Base-by-base conservation (phyloP, 2,888 invertebrate species). In the Lydus trimaculatus region DNA sequence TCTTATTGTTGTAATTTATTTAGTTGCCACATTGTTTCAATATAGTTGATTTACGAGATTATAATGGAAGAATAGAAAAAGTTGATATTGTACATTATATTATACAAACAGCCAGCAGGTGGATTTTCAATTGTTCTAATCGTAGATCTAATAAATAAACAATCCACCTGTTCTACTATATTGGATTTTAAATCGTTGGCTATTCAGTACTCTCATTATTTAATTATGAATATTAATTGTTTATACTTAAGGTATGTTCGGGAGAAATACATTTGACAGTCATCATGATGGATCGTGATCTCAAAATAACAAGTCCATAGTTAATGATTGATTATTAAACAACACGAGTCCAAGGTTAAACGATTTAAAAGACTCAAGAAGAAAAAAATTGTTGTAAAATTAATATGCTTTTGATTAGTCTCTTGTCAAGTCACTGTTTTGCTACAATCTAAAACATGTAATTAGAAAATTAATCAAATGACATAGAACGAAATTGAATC, bases 271-370 rank as follows among this genome's bases (percentile, higher is more conserved):
- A 52, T 23, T 52, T 25, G 52, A 52, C 52, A 65, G 69, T 63
- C 69, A 69, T 65, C 61, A 36, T 65, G 65, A 65, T 65, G 58
- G 65, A 65, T 69, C 63, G 63, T 69, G 69, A 68, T 65, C 61
- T 25, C 20, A 31, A 61, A 68, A 62, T 68, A 69, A 65, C 65
- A 58, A 69, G 63, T 69, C 63, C 63, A 69, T 65, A 65, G 23
- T 33, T 69, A 68, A 68, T 69, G 69, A 69, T 69, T 69, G 60
- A 69, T 69, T 69, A 65, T 65, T 58, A 39, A 62, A 69, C 59
- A 48, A 69, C 56, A 65, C 23, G 20, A 23, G 13, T 52, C 23
- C 52, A 52, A 52, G 25, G 52, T 23, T 48, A 20, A 48, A 48
- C 11, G 48, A 1, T 11, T 48, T 48, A 17, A 20, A 48, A 28